Evolutionary conservation across 1,140 invertebrate species (phyloP).

Genomic region (Psix sp.): DNA sequence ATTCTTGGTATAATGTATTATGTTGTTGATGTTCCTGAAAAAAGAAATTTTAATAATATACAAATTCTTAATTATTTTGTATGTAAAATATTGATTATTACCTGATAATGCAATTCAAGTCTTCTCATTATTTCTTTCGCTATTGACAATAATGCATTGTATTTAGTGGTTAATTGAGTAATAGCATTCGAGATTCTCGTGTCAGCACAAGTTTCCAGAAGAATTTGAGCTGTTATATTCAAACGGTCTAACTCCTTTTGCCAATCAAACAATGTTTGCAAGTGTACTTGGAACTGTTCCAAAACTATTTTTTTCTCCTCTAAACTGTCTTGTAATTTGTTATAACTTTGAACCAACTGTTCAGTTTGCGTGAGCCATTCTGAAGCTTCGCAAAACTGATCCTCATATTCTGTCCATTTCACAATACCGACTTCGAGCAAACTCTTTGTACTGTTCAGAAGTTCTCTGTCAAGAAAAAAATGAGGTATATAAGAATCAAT

Average conservation of each 20-base stretch:
- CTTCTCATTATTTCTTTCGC: conserved; percentile 95
- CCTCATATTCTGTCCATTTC: conserved; percentile 97
- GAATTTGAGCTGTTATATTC: conserved; percentile 93
- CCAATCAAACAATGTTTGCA: conserved; percentile 95
- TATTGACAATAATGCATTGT: conserved; percentile 92
- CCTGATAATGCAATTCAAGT: conserved; percentile 92
- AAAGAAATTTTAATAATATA: conserved; percentile 4
- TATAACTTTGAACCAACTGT: conserved; percentile 90
- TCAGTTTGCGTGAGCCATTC: conserved; percentile 94
- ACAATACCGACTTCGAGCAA: conserved; percentile 92
- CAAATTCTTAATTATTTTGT: neutral
- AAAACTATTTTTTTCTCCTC: conserved; percentile 92
- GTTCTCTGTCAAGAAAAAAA: conserved; percentile 78
- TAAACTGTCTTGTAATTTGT: conserved; percentile 92
- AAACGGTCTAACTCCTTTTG: conserved; percentile 93
- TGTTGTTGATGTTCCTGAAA: conserved; percentile 90
- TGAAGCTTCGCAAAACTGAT: conserved; percentile 91
- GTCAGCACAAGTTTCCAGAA: conserved; percentile 94
- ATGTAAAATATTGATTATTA: conserved; percentile 59
- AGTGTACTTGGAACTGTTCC: conserved; percentile 92
- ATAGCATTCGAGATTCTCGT: conserved; percentile 95
- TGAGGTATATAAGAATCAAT: too few species aligned
- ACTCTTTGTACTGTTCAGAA: conserved; percentile 86
- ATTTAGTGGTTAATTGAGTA: conserved; percentile 95
- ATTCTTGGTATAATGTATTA: conserved; percentile 92